A percentile compares a stretch with the other conserved stretches of the same genome.
Conservation (phyloP, 92 coral and sea anemone species). For the Phenganax marumi region DNA sequence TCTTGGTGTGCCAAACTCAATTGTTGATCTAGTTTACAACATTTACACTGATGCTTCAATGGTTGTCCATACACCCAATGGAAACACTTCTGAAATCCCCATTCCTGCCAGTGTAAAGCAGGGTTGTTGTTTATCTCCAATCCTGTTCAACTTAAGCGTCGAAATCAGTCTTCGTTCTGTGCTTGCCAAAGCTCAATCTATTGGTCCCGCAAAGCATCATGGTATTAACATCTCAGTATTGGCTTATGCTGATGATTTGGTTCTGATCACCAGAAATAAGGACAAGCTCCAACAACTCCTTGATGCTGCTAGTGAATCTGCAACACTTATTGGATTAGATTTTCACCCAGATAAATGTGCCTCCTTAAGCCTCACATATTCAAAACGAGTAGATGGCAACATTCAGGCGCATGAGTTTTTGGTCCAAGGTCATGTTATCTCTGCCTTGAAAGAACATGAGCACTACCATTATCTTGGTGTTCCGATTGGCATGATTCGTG, state of each 20-base stretch:
- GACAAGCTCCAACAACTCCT: conserved; percentile 24
- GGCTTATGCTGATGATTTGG: conserved; percentile 47
- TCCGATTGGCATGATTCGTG: not conserved
- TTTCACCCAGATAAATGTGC: conserved; percentile 39
- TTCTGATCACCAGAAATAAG: conserved; percentile 4
- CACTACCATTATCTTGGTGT: too few relatives aligned
- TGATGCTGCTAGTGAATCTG: conserved; percentile 31
- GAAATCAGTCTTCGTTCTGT: not conserved
- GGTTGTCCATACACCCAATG: not conserved
- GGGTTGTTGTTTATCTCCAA: not conserved
- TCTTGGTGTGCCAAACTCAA: not conserved
- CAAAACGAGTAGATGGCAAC: not conserved
- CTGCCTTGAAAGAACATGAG: conserved; percentile 28
- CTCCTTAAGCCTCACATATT: conserved; percentile 12
- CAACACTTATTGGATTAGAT: conserved; percentile 26
- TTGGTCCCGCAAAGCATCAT: conserved; percentile 33
- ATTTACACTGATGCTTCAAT: conserved; percentile 3
- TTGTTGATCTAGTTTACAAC: not conserved
- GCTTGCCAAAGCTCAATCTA: not conserved
- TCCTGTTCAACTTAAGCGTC: not conserved
- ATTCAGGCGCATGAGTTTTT: conserved; percentile 2
- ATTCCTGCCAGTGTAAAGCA: not conserved
- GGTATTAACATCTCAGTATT: conserved; percentile 16
- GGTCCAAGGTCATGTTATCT: conserved; percentile 25
- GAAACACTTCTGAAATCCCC: not conserved